Conservation (phyloP, 2,113 vertebrate species). For the Coptodon rendalli region DNA sequence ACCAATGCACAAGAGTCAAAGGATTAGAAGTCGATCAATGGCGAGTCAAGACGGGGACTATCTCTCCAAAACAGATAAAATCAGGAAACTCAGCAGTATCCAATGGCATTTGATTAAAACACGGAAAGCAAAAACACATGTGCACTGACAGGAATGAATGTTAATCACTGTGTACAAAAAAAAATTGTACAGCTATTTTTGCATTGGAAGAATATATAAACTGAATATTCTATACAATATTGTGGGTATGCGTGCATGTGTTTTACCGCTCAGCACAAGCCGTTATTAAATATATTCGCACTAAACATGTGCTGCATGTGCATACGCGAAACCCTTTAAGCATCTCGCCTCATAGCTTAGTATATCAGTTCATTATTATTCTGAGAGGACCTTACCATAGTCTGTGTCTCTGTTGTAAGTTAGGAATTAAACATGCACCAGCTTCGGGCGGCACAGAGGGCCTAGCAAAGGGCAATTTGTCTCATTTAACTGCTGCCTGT, state of each 20-base stretch:
- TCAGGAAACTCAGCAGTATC: background rate
- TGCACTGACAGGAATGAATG: background rate
- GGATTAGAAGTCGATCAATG: slow-evolving; percentile 20
- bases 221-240: background rate
- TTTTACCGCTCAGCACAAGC: background rate
- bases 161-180: background rate
- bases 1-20: background rate
- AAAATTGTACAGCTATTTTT: background rate
- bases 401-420: slow-evolving; percentile 37
- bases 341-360: background rate
- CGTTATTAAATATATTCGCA: background rate
- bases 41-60: background rate
- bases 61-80: slow-evolving; percentile 16
- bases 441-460: slow-evolving; percentile 35
- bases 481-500: slow-evolving; percentile 52
- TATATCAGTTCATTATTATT: slow-evolving; percentile 55
- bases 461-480: slow-evolving; percentile 58
- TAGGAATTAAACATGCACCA: slow-evolving; percentile 53
- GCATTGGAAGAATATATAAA: background rate
- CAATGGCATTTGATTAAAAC: slow-evolving; percentile 11
- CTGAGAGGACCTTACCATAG: slow-evolving; percentile 16
- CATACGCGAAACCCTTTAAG: background rate
- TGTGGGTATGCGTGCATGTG: background rate
- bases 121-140: background rate
- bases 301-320: background rate